phyloP scores from a whole-genome alignment of 2,888 invertebrate species.

The Lysandra coridon region DNA sequence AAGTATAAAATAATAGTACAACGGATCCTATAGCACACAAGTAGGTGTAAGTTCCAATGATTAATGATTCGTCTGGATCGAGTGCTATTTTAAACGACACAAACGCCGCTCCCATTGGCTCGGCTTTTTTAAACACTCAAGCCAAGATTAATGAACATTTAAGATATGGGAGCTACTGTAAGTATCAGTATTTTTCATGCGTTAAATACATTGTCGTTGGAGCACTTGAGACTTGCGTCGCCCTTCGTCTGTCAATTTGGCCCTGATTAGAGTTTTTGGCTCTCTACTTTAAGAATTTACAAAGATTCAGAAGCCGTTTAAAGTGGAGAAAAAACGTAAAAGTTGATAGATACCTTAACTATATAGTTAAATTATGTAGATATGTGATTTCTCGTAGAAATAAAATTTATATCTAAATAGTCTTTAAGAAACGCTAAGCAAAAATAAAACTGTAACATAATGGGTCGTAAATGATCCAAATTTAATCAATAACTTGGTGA shows the following conservation, averaged over 20 bases:
- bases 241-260: conserved; percentile 23
- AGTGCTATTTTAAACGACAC: conserved; percentile 70
- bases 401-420: neutral
- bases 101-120: conserved; percentile 60
- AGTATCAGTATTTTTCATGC: conserved; percentile 63
- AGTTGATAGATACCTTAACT: too few relatives aligned
- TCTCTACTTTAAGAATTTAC: neutral
- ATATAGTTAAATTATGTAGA: too few relatives aligned
- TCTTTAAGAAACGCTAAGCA: neutral
- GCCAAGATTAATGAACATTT: conserved; percentile 72
- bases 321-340: too few relatives aligned
- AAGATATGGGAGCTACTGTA: conserved; percentile 66
- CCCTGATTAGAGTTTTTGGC: neutral
- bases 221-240: conserved; percentile 39
- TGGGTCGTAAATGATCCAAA: neutral
- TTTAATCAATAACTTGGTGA: conserved; percentile 2
- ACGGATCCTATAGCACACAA: conserved; percentile 43
- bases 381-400: too few relatives aligned
- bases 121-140: conserved; percentile 69
- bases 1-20: conserved; percentile 30
- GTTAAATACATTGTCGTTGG: conserved; percentile 58
- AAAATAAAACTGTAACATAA: too few relatives aligned
- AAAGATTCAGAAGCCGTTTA: neutral
- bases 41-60: conserved; percentile 57
- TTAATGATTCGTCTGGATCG: conserved; percentile 68